These are phyloP conservation scores for Drosophila borborema DNA, from an alignment of 2,888 invertebrate species.

Conservation along the genomic window DNA sequence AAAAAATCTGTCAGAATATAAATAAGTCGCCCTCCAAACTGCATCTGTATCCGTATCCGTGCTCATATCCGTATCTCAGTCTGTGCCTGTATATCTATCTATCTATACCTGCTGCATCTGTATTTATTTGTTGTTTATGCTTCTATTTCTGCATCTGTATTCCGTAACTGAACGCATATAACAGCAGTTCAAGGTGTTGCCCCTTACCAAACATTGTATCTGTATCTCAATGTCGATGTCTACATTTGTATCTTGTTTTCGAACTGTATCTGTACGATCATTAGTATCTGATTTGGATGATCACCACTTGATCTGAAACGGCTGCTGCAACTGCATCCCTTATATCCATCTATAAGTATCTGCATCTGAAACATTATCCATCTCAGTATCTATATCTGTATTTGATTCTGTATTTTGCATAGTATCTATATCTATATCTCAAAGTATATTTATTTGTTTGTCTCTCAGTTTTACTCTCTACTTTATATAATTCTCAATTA, in stretches of 20 bases:
- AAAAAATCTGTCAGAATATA: slow-evolving; percentile 60
- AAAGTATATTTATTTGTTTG: neutral
- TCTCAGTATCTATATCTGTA: neutral
- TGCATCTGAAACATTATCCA: neutral
- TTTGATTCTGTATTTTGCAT: neutral
- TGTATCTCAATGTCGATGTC: neutral
- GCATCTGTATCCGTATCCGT: slow-evolving; percentile 14
- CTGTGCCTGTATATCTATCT: neutral
- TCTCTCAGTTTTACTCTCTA: no score
- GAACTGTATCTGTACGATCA: neutral
- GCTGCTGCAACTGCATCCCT: neutral
- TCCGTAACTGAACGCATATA: neutral
- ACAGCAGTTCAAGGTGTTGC: neutral
- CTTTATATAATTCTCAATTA: neutral
- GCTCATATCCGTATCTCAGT: neutral
- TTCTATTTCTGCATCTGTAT: neutral
- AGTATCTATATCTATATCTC: neutral
- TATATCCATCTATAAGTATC: neutral
- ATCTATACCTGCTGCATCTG: neutral
- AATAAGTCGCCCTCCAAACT: slow-evolving; percentile 50
- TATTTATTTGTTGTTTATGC: neutral
- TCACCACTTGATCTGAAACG: neutral
- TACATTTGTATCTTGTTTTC: neutral
- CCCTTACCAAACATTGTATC: neutral
- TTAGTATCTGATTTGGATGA: neutral